Evolutionary conservation across 2,888 invertebrate genomes (phyloP).

Genomic region (Nymphalis urticae): DNA sequence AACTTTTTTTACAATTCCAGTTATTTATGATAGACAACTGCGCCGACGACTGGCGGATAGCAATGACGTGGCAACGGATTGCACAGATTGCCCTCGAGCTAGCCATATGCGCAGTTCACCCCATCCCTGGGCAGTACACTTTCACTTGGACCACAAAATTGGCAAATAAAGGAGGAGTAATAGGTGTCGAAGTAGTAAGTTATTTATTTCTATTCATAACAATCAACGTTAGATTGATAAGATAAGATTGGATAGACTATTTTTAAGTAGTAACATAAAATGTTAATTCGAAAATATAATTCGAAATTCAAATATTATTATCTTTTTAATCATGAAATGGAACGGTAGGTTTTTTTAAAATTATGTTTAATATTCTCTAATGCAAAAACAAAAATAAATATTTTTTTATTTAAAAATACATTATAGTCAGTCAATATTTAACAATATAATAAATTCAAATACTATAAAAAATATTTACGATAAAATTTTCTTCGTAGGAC

Average conservation of each 20-base stretch:
- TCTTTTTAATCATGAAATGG: too few relatives aligned
- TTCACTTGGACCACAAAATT: slow-evolving; percentile 98
- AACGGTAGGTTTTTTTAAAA: too few relatives aligned
- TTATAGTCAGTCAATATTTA: too few relatives aligned
- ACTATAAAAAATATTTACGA: slow-evolving; percentile 8
- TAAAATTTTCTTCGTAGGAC: slow-evolving; percentile 73
- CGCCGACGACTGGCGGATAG: slow-evolving; percentile 99
- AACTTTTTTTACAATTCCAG: slow-evolving; percentile 80
- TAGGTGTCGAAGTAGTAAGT: slow-evolving; percentile 83
- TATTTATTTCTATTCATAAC: slow-evolving; percentile 5
- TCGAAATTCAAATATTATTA: too few relatives aligned
- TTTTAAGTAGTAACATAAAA: too few relatives aligned
- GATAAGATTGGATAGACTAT: too few relatives aligned
- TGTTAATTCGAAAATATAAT: too few relatives aligned
- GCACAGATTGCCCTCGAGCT: slow-evolving; percentile 95
- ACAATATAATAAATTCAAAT: not conserved
- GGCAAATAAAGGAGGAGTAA: slow-evolving; percentile 91
- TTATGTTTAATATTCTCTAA: too few relatives aligned
- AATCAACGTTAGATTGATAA: not conserved
- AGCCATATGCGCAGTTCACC: slow-evolving; percentile 98
- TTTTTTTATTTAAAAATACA: not conserved
- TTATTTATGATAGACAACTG: slow-evolving; percentile 99
- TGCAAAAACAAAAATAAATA: too few relatives aligned
- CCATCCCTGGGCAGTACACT: slow-evolving; percentile 97
- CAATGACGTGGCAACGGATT: slow-evolving; percentile 99